Evolutionary conservation across 2,113 vertebrate genomes (phyloP).

Genomic region (Cranoglanis bouderius): DNA sequence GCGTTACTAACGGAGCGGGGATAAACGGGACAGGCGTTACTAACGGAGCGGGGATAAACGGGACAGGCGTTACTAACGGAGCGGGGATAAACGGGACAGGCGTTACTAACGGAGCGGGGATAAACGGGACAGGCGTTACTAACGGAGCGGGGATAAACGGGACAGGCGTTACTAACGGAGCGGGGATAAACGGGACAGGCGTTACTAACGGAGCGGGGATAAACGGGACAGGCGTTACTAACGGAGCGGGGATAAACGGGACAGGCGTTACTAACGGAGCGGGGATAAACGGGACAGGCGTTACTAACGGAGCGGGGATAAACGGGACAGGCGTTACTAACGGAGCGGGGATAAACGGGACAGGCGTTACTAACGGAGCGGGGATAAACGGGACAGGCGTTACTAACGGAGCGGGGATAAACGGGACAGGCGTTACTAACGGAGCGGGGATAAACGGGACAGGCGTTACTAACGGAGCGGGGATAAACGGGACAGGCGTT

Average conservation of each 20-base stretch:
- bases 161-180: too few species aligned
- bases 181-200: constrained; percentile 1
- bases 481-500: neutral
- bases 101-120: constrained; percentile 41
- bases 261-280: constrained; percentile 2
- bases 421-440: neutral
- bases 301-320: constrained; percentile 42
- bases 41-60: constrained; percentile 12
- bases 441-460: constrained; percentile 15
- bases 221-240: constrained; percentile 1
- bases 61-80: neutral
- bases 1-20: constrained; percentile 41
- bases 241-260: constrained; percentile 11
- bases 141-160: constrained; percentile 19
- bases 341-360: constrained; percentile 14
- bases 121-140: constrained; percentile 9
- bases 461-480: neutral
- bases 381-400: constrained; percentile 10
- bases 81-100: neutral
- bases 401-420: constrained; percentile 42
- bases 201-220: constrained; percentile 42
- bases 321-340: constrained; percentile 1
- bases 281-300: neutral
- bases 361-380: constrained; percentile 1
- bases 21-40: constrained; percentile 5